A percentile compares a stretch with the other conserved stretches of the same genome.
Evolutionary conservation across 1,140 invertebrate genomes (phyloP).

Genomic region (Xylocopa sonorina): DNA sequence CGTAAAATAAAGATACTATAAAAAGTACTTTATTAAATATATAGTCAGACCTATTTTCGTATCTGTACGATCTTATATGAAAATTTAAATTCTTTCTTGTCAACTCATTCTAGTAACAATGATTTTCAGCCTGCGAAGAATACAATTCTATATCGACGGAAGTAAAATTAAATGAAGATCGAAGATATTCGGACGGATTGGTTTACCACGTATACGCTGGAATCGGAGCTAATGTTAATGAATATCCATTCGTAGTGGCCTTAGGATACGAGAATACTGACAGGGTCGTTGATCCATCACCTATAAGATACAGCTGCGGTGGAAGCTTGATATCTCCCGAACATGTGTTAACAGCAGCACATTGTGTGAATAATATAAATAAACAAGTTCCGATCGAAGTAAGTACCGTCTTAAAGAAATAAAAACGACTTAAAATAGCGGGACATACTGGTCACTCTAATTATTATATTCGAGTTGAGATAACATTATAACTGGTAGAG

Average conservation of each 20-base stretch:
- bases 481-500: too few species aligned
- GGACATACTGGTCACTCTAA: too few species aligned
- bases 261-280: conserved; percentile 69
- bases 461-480: too few species aligned
- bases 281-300: background rate
- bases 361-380: conserved; percentile 84
- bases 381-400: conserved; percentile 74
- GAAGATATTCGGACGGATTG: conserved; percentile 26
- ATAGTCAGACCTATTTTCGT: too few species aligned
- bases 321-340: conserved; percentile 89
- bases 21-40: too few species aligned
- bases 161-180: conserved; percentile 64
- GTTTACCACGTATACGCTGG: conserved; percentile 70
- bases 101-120: background rate
- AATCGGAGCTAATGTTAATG: conserved; percentile 23
- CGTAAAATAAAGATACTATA: background rate
- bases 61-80: too few species aligned
- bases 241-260: conserved; percentile 76
- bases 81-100: too few species aligned
- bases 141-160: too few species aligned
- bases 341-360: conserved; percentile 92
- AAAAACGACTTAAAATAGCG: background rate
- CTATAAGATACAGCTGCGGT: conserved; percentile 86
- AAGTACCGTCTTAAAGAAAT: conserved; percentile 14
- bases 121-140: conserved; percentile 72